phyloP scores from a whole-genome alignment of 2,888 invertebrate genomes.

The Chromoteleia sp. region DNA sequence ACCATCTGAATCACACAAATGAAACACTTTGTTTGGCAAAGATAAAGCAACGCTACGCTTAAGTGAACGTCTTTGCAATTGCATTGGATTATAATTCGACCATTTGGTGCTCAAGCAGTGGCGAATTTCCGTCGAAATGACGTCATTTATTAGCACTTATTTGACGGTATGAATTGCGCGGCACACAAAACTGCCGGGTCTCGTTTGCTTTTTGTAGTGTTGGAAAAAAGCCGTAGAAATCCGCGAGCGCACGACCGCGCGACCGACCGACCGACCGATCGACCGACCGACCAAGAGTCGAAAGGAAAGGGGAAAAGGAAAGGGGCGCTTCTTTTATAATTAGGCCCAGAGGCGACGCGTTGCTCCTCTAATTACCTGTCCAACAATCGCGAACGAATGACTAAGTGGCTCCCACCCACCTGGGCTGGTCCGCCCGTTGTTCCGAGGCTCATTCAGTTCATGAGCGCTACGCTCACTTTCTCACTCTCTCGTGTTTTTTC shows the following conservation, averaged over 20 bases:
- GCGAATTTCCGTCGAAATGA: conserved; percentile 57
- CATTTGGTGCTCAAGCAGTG: conserved; percentile 47
- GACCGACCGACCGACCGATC: conserved; percentile 10
- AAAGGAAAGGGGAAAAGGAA: conserved; percentile 3
- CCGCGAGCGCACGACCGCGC: background rate
- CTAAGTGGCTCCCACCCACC: conserved; percentile 77
- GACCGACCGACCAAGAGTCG: background rate
- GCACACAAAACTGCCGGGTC: conserved; percentile 31
- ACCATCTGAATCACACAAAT: conserved; percentile 51
- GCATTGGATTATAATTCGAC: conserved; percentile 48
- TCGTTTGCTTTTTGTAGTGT: conserved; percentile 53
- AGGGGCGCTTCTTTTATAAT: conserved; percentile 79
- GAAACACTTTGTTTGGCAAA: conserved; percentile 66
- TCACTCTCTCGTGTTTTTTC: too few species aligned
- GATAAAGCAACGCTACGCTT: conserved; percentile 60
- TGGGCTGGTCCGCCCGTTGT: conserved; percentile 74
- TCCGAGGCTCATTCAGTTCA: conserved; percentile 78
- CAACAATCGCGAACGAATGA: conserved; percentile 82
- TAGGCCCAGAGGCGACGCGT: conserved; percentile 83
- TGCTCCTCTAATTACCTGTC: conserved; percentile 84
- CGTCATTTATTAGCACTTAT: conserved; percentile 66
- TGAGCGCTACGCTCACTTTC: conserved; percentile 44
- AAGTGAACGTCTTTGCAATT: conserved; percentile 59
- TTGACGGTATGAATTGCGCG: conserved; percentile 50
- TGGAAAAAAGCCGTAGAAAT: conserved; percentile 22